Evolutionary conservation across 2,888 invertebrate genomes (phyloP).

Genomic region (Synanthedon tipuliformis): DNA sequence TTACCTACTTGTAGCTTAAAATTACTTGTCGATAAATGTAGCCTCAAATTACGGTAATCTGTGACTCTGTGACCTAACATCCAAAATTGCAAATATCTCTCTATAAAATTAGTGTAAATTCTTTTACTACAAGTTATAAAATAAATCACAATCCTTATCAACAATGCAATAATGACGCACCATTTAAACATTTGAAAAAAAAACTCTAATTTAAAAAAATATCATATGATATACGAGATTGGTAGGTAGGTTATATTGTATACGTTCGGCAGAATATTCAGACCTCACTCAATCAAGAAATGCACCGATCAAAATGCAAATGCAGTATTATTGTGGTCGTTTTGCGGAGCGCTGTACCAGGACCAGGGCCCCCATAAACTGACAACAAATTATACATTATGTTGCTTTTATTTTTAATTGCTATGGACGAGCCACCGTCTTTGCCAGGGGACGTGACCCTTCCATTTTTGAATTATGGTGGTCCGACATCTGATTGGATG

Average conservation of each 20-base stretch:
- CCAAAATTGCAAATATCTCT: no score
- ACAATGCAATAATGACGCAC: not conserved
- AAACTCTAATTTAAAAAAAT: not conserved
- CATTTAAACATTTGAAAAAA: not conserved
- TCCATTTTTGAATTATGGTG: conserved; percentile 63
- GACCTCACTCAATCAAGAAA: conserved; percentile 56
- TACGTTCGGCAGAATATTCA: conserved; percentile 2
- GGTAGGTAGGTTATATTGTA: not conserved
- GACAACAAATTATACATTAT: conserved; percentile 59
- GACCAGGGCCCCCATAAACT: conserved; percentile 56
- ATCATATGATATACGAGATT: not conserved
- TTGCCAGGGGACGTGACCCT: conserved; percentile 47
- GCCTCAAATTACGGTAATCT: no score
- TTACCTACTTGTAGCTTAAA: no score
- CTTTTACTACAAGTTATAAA: not conserved
- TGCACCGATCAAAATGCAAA: conserved; percentile 59
- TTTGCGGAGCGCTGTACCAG: conserved; percentile 35
- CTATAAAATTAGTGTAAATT: no score
- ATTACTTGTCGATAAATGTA: no score
- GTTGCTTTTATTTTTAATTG: conserved; percentile 66
- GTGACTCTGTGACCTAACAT: no score
- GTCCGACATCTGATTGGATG: conserved; percentile 60
- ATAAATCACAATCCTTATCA: not conserved
- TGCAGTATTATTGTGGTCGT: conserved; percentile 32
- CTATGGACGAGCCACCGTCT: conserved; percentile 59